Evolutionary conservation across 2,888 invertebrate genomes (phyloP).

Genomic region (Cataglyphis rosenhaueri): DNA sequence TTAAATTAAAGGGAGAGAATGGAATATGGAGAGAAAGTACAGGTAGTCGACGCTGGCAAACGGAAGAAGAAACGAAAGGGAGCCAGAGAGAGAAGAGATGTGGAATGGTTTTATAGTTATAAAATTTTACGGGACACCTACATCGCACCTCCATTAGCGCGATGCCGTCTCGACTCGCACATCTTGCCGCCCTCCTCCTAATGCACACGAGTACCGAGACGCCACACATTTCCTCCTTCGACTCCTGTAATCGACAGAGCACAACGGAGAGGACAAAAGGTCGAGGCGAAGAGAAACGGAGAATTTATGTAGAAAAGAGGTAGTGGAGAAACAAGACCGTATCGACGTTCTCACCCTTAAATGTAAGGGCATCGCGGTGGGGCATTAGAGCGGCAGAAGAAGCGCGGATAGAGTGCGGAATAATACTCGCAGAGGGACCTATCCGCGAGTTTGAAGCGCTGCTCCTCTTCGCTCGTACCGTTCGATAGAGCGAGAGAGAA

Average conservation of each 20-base stretch:
- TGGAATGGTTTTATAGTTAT: slow-evolving; percentile 61
- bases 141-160: slow-evolving; percentile 82
- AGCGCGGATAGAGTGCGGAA: slow-evolving; percentile 47
- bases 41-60: neutral
- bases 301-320: slow-evolving; percentile 46
- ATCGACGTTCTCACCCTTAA: slow-evolving; percentile 61
- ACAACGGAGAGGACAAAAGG: slow-evolving; percentile 36
- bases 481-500: slow-evolving; percentile 34
- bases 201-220: slow-evolving; percentile 62
- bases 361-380: slow-evolving; percentile 61
- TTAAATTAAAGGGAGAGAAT: slow-evolving; percentile 15
- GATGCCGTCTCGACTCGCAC: slow-evolving; percentile 70
- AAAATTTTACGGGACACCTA: slow-evolving; percentile 81
- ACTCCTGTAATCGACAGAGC: slow-evolving; percentile 45
- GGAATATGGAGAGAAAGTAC: neutral
- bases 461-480: slow-evolving; percentile 20
- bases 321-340: slow-evolving; percentile 37
- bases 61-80: neutral
- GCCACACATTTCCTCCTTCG: slow-evolving; percentile 59
- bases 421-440: slow-evolving; percentile 64
- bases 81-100: neutral
- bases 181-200: slow-evolving; percentile 56
- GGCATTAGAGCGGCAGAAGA: slow-evolving; percentile 63
- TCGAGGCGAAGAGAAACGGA: slow-evolving; percentile 50
- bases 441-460: slow-evolving; percentile 59